Percentiles rank a stretch among this genome's conserved stretches.
Evolutionary conservation across 1,140 invertebrate genomes (phyloP).

Genomic region (Ceratoteleas bidentatus): DNA sequence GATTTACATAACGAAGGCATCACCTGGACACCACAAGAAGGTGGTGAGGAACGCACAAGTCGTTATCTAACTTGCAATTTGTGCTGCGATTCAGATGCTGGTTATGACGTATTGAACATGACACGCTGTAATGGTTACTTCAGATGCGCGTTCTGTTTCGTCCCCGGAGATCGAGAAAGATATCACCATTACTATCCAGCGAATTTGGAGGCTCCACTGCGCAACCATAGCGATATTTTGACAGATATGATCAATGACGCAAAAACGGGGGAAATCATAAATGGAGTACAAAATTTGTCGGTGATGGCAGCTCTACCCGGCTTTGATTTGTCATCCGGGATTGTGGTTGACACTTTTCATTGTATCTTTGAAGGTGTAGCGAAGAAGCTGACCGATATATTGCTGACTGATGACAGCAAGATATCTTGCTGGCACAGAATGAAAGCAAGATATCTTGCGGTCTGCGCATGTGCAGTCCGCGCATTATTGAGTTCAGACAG

Average conservation of each 20-base stretch:
- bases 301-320: too few relatives aligned
- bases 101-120: conserved; percentile 4
- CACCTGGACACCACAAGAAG: neutral
- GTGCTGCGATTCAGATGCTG: neutral
- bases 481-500: too few relatives aligned
- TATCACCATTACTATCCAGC: neutral
- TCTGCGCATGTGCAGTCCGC: too few relatives aligned
- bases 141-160: neutral
- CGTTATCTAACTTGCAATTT: neutral
- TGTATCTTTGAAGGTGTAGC: too few relatives aligned
- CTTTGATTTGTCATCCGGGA: too few relatives aligned
- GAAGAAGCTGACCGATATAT: too few relatives aligned
- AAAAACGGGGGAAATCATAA: neutral
- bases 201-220: neutral
- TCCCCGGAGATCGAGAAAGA: neutral
- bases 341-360: too few relatives aligned
- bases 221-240: neutral
- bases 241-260: neutral
- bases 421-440: too few relatives aligned
- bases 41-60: neutral
- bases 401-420: neutral
- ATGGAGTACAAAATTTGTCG: conserved; percentile 4
- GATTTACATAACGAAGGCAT: neutral
- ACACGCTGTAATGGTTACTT: conserved; percentile 2
- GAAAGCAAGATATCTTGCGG: too few relatives aligned